Evolutionary conservation across 2,888 invertebrate species (phyloP), one percentile per base, ranked within the genome.

Genomic region (Drosophila helvetica): DNA sequence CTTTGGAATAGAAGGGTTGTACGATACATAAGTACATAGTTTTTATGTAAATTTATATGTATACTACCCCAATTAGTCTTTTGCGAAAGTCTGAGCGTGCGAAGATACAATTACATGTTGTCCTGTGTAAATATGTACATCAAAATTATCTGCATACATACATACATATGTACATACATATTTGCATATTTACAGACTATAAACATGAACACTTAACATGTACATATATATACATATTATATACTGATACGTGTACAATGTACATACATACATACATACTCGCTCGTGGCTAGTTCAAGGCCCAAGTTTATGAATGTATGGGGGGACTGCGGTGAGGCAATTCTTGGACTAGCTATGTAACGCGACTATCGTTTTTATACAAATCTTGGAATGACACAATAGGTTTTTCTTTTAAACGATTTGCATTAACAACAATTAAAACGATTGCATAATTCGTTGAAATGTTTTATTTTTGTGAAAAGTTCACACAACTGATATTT

Each of bases 81-180:
- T 58, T 50, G 17, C 12, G 19, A 25, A n/a, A 47, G 30, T 43
- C 48, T 25, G 43, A 46, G 72, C 71, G 72, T 71, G 71, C 50
- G 27, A 55, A 71, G 65, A 71, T 51, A 65, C 65, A 71, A 38
- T 38, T 38, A 38, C 38, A 38, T 38, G 38, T 6, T 7, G 6
- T 3, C 38, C 38, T 38, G 38, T 38, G 38, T 33, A 33, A 33
- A 33, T 33, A 33, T 33, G 33, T 33, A 30, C 12, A 12, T 4
- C 22, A 22, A 4, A 3, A 22, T 22, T 12, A 3, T 33, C 2
- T 30, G 7, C 25, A 30, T 10, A 10, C 25, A 25, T 25, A 0
- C 7, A 30, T 33, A 15, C 1, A 5, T 33, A 38, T 15, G 10
- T 30, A 15, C 15, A 15, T 33, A 7, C 3, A 2, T 10, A 2